A percentile compares a stretch with the other conserved stretches of the same genome.
Conservation (phyloP, 2,797 vertebrate species). For the Gobio occitaniae region DNA sequence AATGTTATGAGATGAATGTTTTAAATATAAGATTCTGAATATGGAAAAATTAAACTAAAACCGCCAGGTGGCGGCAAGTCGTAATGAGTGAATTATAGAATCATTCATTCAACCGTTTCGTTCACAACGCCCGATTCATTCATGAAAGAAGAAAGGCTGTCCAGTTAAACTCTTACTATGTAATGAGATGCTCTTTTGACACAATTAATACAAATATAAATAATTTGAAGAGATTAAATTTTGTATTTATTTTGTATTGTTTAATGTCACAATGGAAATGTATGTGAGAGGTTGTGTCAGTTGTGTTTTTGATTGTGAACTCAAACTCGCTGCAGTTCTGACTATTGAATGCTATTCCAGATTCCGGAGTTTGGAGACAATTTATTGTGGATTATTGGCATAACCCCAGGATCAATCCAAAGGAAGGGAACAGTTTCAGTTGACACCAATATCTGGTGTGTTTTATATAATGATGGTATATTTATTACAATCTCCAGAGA, state of each 20-base stretch:
- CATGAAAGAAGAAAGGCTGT: not conserved
- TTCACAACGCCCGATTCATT: not conserved
- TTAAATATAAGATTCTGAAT: not conserved
- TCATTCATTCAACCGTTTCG: not conserved
- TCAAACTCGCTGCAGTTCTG: not conserved
- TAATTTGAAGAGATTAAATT: not conserved
- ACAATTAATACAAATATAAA: not conserved
- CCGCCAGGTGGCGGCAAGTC: not conserved
- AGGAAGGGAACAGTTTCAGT: not conserved
- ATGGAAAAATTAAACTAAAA: not conserved
- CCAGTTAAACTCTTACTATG: too few relatives aligned
- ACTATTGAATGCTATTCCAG: slow-evolving; percentile 20
- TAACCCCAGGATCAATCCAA: slow-evolving; percentile 54
- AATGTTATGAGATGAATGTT: too few relatives aligned
- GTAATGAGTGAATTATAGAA: not conserved
- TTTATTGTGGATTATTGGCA: slow-evolving; percentile 68
- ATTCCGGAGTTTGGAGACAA: slow-evolving; percentile 42
- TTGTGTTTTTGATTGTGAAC: not conserved
- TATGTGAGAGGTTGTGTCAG: not conserved
- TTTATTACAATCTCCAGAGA: not conserved
- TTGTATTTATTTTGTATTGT: not conserved
- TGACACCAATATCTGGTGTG: not conserved
- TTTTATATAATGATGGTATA: not conserved
- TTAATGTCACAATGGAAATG: slow-evolving; percentile 8
- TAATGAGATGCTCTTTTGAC: too few relatives aligned